phyloP scores from a whole-genome alignment of 2,113 vertebrate genomes.

The Mustela nigripes region DNA sequence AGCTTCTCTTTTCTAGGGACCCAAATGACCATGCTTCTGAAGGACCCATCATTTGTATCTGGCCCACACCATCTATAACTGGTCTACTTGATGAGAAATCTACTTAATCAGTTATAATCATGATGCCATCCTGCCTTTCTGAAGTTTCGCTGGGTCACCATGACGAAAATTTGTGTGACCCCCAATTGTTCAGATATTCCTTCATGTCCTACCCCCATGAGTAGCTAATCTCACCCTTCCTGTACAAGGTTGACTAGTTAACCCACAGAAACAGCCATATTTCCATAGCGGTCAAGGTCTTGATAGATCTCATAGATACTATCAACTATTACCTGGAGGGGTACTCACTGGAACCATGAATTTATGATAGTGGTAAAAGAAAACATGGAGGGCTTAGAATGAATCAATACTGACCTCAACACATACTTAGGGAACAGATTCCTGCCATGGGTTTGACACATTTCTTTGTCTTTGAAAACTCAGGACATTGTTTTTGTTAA shows the following conservation, averaged over 20 bases:
- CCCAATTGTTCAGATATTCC: not conserved
- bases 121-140: not conserved
- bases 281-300: slow-evolving; percentile 1
- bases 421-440: not conserved
- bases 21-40: not conserved
- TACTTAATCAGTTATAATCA: not conserved
- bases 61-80: not conserved
- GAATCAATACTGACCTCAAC: not conserved
- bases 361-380: not conserved
- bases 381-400: not conserved
- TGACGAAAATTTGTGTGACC: not conserved
- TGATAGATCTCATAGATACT: not conserved
- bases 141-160: not conserved
- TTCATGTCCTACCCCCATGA: not conserved
- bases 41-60: not conserved
- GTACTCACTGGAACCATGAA: not conserved
- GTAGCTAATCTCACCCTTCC: not conserved
- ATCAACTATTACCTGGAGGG: not conserved
- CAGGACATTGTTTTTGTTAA: not conserved
- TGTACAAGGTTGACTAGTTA: not conserved
- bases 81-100: not conserved
- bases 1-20: not conserved
- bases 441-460: not conserved
- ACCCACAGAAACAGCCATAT: not conserved
- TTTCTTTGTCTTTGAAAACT: slow-evolving; percentile 6